Percentiles rank a stretch among this genome's conserved stretches.
Conservation (phyloP, 2,888 invertebrate genomes). For the Hypselothyrea guttata region DNA sequence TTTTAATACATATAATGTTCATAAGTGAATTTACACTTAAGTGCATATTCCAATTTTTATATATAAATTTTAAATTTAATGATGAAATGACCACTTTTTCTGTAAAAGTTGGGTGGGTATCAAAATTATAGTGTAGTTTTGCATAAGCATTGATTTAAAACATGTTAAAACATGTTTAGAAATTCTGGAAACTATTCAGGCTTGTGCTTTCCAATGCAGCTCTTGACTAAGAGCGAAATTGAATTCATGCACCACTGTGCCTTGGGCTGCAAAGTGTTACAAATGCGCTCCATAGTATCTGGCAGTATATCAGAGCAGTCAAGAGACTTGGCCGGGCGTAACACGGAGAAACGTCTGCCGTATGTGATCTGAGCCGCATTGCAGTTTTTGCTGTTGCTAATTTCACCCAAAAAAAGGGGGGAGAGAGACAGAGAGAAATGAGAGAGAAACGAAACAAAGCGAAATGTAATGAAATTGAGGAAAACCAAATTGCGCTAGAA, state of each 20-base stretch:
- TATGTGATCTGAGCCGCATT: constrained; percentile 37
- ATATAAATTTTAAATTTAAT: too few species aligned
- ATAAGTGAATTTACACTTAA: too few species aligned
- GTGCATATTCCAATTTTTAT: too few species aligned
- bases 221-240: too few species aligned
- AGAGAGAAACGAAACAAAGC: constrained; percentile 23
- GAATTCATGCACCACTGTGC: constrained; percentile 29
- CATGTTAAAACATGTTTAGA: too few species aligned
- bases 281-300: constrained; percentile 25
- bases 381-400: constrained; percentile 46
- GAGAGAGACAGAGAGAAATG: constrained; percentile 15
- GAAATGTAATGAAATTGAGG: background rate
- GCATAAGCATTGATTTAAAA: too few species aligned
- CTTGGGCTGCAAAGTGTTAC: constrained; percentile 18
- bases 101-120: too few species aligned
- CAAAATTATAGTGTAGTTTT: too few species aligned
- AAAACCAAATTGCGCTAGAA: constrained; percentile 49
- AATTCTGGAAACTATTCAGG: too few species aligned
- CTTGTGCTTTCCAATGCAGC: too few species aligned
- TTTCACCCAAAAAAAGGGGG: constrained; percentile 58
- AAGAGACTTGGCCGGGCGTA: constrained; percentile 56
- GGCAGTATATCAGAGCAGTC: constrained; percentile 9
- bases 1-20: too few species aligned
- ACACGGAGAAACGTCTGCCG: constrained; percentile 58
- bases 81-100: too few species aligned